Evolutionary conservation across 2,113 vertebrate genomes (phyloP).

Genomic region (Lipophrys pholis): DNA sequence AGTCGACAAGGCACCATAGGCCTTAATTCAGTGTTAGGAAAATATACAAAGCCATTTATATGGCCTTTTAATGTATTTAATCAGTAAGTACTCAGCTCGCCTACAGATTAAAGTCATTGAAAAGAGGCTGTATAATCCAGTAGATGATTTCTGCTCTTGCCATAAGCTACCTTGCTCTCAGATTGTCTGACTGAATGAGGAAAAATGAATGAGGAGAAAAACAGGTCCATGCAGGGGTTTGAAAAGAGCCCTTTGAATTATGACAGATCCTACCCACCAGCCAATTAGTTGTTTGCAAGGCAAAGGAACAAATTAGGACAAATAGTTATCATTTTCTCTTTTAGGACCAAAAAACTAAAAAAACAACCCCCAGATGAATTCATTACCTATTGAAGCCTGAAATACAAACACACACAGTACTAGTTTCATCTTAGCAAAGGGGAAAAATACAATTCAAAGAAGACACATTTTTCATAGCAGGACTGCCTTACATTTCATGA

Average conservation of each 20-base stretch:
- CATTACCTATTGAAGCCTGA: constrained; percentile 32
- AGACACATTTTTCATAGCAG: constrained; percentile 17
- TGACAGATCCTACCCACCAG: constrained; percentile 1
- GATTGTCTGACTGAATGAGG: neutral
- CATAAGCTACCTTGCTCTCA: neutral
- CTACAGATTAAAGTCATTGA: neutral
- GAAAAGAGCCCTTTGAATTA: constrained; percentile 26
- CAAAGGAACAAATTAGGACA: constrained; percentile 52
- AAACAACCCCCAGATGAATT: constrained; percentile 31
- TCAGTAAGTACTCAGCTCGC: neutral
- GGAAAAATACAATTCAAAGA: constrained; percentile 16
- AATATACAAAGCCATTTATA: too few species aligned
- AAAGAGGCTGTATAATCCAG: neutral
- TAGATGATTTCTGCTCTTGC: neutral
- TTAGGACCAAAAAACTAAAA: constrained; percentile 15
- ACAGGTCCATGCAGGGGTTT: constrained; percentile 16
- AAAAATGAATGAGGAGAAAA: constrained; percentile 17
- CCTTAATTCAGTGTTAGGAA: too few species aligned
- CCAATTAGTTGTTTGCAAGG: constrained; percentile 43
- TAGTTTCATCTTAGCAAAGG: constrained; percentile 13
- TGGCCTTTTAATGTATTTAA: neutral
- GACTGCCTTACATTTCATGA: constrained; percentile 13
- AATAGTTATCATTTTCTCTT: constrained; percentile 44
- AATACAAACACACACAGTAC: constrained; percentile 25
- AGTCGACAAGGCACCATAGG: too few species aligned